Evolutionary conservation across 2,113 vertebrate genomes (phyloP), one percentile per base, ranked within the genome.

Genomic region (Silurus meridionalis): DNA sequence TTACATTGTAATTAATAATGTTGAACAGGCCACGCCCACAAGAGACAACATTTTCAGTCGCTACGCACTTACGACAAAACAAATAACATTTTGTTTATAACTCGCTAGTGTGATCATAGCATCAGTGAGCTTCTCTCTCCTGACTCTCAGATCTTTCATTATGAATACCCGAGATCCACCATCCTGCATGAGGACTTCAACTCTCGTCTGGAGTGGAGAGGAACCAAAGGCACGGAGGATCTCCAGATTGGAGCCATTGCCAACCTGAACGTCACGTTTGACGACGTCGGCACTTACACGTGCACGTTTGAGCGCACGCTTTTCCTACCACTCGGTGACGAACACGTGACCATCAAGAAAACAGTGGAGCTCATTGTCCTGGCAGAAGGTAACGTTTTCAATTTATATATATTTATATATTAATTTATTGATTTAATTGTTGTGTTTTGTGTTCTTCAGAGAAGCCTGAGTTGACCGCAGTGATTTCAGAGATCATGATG

Each of bases 401-500:
- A 37, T 37, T 37, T 37, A 37, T 37, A 37, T 37, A 37, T 37
- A 37, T 37, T 37, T 37, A 37, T 37, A 37, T 37, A 37, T 37
- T 37, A 0, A 37, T 8, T n/a, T 60, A 58, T 52, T 83, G 19
- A 52, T 53, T 79, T 52, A 3, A 64, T 17, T 0, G 0, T 19
- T 66, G 0, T 28, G 5, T 13, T 78, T 53, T 77, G 0, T 55
- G 21, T 74, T 1, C 61, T 77, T 3, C 90, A 98, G 97, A 94
- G 71, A 96, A 96, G 86, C 95, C 93, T 64, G 96, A 96, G 91
- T 88, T 96, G 92, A 93, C 95, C 0, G 92, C 96, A 0, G 95
- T 97, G 64, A 93, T 98, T 83, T 93, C 96, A 0, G 96, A 97
- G 94, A 96, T 98, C 80, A 94, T 97, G 95, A 98, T 97, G 97